Base-by-base conservation (phyloP, 2,113 vertebrate species). In the Heterotilapia buettikoferi region DNA sequence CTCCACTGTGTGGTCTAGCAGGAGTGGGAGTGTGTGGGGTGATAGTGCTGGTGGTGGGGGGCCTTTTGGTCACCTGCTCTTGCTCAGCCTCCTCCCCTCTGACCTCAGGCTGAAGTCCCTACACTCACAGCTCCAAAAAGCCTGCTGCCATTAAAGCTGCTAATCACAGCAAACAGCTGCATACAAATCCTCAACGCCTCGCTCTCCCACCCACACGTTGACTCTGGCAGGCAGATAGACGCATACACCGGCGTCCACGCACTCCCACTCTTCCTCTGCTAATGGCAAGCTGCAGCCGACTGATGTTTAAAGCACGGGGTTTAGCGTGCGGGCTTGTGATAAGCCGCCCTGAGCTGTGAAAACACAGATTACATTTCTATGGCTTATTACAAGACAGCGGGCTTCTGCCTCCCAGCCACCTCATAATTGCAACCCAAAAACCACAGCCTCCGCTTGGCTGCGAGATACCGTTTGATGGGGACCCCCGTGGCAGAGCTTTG, bases 311-410 rank as follows among this genome's bases (percentile, higher is more conserved):
- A 93, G 91, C 68, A 33, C 11, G 0, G 91, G 93, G 90, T 94
- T 96, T 92, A 95, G 94, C 7, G 80, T 93, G 93, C 85, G 92
- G 93, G 94, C 87, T 89, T 86, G 93, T 82, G 95, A 96, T 97
- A 96, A 97, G 96, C 96, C 10, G 11, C 82, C 68, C 89, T 92
- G 94, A 96, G 95, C 96, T 96, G 95, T 96, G 94, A 96, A 96
- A 96, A 96, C 93, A 96, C 92, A 96, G 96, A 96, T 97, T 97
- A 96, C 94, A 95, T 96, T 96, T 96, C 94, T 88, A 90, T 52
- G 86, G 95, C 90, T 96, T 95, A 94, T 94, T 93, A 89, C 89
- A 90, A 90, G 93, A 90, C 76, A 82, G 85, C 43, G 45, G 29
- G 82, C 83, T 86, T 93, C 86, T 92, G 93, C 96, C 95, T 95